phyloP scores from a whole-genome alignment of 2,888 invertebrate genomes.

The Sphecodes monilicornis region DNA sequence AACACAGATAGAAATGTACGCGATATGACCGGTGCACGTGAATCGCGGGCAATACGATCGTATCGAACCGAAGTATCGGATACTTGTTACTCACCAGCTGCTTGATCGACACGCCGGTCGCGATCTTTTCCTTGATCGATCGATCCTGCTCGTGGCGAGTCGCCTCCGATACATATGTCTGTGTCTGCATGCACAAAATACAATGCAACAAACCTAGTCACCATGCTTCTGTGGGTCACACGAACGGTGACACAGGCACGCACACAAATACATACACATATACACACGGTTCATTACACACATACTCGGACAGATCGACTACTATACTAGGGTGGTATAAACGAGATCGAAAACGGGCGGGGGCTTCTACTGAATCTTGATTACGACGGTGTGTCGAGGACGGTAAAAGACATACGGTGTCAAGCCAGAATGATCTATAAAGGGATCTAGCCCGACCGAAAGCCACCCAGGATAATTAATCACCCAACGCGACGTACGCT shows the following conservation, averaged over 20 bases:
- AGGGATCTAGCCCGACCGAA: not conserved
- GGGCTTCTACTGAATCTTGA: slow-evolving; percentile 17
- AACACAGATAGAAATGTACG: slow-evolving; percentile 6
- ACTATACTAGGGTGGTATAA: not conserved
- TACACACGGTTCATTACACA: not conserved
- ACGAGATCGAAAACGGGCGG: slow-evolving; percentile 5
- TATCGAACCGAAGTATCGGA: slow-evolving; percentile 1
- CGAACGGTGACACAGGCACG: not conserved
- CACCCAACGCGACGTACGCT: not conserved
- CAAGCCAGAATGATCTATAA: not conserved
- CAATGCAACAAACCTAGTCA: slow-evolving; percentile 53
- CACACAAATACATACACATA: not conserved
- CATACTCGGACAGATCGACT: not conserved
- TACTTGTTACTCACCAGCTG: slow-evolving; percentile 84
- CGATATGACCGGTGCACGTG: not conserved
- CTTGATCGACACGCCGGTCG: slow-evolving; percentile 85
- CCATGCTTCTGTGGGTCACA: slow-evolving; percentile 48
- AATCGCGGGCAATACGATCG: not conserved
- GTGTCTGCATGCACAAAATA: slow-evolving; percentile 82
- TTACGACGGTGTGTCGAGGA: slow-evolving; percentile 10
- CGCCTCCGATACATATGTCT: slow-evolving; percentile 83
- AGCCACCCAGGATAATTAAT: slow-evolving; percentile 1
- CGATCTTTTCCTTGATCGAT: slow-evolving; percentile 83
- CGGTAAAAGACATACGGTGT: slow-evolving; percentile 7
- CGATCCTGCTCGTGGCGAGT: slow-evolving; percentile 81